Evolutionary conservation across 1,140 invertebrate genomes (phyloP).

Genomic region (Mycetomoellerius zeteki): DNA sequence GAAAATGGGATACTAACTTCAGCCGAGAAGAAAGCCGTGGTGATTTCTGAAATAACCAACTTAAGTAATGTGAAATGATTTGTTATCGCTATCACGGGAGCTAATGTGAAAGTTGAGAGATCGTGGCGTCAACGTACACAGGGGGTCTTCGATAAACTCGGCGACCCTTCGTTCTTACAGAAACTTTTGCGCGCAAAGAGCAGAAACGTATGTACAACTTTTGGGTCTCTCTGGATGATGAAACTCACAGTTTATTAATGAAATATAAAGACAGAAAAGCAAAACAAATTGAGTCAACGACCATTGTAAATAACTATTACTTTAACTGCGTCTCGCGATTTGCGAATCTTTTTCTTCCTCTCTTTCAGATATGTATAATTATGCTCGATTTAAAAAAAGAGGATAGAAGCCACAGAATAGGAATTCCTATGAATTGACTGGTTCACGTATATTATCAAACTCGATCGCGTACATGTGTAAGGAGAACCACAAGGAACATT

Average conservation of each 20-base stretch:
- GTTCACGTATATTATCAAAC: neutral
- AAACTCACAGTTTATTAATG: conserved; percentile 13
- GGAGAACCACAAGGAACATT: neutral
- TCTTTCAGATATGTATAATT: neutral
- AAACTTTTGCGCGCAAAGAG: conserved; percentile 63
- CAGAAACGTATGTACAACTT: neutral
- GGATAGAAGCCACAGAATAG: neutral
- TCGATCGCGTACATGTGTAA: conserved; percentile 5
- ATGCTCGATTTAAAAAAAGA: neutral
- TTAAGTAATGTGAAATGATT: neutral
- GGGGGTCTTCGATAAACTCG: conserved; percentile 76
- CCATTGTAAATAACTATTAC: neutral
- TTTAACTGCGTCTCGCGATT: neutral
- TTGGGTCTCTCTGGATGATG: neutral
- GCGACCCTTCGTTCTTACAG: conserved; percentile 29
- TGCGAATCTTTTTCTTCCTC: neutral
- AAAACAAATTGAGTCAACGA: neutral
- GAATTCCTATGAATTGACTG: no score
- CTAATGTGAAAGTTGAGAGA: conserved; percentile 63
- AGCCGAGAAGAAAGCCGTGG: neutral
- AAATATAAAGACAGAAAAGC: neutral
- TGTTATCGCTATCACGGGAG: conserved; percentile 22
- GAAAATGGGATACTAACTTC: neutral
- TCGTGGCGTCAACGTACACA: conserved; percentile 54
- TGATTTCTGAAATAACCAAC: neutral